phyloP scores from a whole-genome alignment of 2,113 vertebrate genomes.

The Picathartes gymnocephalus region DNA sequence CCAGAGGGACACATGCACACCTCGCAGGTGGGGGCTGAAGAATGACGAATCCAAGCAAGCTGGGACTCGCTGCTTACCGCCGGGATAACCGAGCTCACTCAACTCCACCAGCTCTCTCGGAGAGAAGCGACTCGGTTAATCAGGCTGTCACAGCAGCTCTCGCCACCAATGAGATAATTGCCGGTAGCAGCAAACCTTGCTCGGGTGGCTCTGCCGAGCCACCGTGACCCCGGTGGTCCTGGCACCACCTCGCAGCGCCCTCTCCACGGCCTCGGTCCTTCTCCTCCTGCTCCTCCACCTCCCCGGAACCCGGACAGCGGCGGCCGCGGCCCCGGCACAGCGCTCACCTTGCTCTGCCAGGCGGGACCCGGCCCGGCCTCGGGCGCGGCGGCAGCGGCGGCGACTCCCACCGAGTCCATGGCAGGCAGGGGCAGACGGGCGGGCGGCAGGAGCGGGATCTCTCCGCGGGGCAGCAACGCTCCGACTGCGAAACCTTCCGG shows the following conservation, averaged over 20 bases:
- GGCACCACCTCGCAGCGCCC: not conserved
- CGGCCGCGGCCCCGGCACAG: not conserved
- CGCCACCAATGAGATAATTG: fast-evolving
- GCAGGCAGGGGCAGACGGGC: not conserved
- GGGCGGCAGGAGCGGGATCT: fast-evolving
- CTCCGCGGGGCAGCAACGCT: not conserved
- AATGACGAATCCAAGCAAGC: not conserved
- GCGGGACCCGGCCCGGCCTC: not conserved
- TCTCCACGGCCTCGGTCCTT: not conserved
- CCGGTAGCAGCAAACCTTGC: fast-evolving
- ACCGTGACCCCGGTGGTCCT: not conserved
- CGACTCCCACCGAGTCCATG: slow-evolving; percentile 74
- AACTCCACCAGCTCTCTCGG: too few relatives aligned
- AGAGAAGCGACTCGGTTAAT: not conserved
- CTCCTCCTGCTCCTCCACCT: not conserved
- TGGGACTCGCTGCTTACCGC: not conserved
- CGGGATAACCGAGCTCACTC: not conserved
- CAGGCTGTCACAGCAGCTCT: not conserved
- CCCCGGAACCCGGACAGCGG: not conserved
- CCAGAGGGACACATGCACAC: fast-evolving
- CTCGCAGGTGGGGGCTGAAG: not conserved
- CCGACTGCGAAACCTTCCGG: not conserved
- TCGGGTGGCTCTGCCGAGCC: not conserved
- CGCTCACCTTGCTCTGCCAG: slow-evolving; percentile 56
- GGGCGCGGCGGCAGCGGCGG: slow-evolving; percentile 50